Conservation (phyloP, 2,888 invertebrate genomes). For the Cheilosia urbana region DNA sequence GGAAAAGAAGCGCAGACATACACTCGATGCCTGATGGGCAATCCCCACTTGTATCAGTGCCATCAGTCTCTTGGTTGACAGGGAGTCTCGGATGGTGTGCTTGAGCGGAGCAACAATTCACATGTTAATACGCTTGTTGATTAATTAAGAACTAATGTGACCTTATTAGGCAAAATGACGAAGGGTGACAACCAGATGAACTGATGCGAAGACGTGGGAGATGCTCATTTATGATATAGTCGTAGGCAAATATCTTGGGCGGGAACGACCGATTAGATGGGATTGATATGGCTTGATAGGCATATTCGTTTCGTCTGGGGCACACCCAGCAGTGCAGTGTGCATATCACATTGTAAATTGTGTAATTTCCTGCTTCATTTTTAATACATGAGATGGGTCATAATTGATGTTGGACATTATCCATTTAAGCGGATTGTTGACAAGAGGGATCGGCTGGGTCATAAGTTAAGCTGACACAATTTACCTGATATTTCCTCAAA, state of each 20-base stretch:
- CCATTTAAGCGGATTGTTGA: constrained; percentile 7
- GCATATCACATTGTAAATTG: constrained; percentile 19
- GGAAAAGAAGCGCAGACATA: constrained; percentile 42
- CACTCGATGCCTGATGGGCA: constrained; percentile 11
- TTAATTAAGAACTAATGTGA: constrained; percentile 72
- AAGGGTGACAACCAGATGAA: constrained; percentile 52
- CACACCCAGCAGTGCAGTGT: neutral
- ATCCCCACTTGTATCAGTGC: constrained; percentile 17
- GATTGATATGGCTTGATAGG: neutral
- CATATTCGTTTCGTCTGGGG: neutral
- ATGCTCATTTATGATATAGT: constrained; percentile 7
- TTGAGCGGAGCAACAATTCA: constrained; percentile 22
- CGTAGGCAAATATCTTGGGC: constrained; percentile 21
- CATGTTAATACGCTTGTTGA: constrained; percentile 64
- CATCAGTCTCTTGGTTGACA: constrained; percentile 20
- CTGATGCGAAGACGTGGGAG: constrained; percentile 45
- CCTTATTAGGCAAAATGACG: constrained; percentile 51
- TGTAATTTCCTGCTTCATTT: constrained; percentile 31
- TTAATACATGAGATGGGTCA: constrained; percentile 13
- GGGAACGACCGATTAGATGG: constrained; percentile 13
- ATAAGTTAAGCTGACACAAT: neutral
- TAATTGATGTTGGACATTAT: constrained; percentile 1
- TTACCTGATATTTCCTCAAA: too few relatives aligned
- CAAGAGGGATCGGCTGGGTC: neutral
- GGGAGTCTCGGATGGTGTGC: constrained; percentile 10